A percentile compares a stretch with the other conserved stretches of the same genome.
Evolutionary conservation across 2,113 vertebrate species (phyloP).

Genomic region (Corythornis vintsioides): DNA sequence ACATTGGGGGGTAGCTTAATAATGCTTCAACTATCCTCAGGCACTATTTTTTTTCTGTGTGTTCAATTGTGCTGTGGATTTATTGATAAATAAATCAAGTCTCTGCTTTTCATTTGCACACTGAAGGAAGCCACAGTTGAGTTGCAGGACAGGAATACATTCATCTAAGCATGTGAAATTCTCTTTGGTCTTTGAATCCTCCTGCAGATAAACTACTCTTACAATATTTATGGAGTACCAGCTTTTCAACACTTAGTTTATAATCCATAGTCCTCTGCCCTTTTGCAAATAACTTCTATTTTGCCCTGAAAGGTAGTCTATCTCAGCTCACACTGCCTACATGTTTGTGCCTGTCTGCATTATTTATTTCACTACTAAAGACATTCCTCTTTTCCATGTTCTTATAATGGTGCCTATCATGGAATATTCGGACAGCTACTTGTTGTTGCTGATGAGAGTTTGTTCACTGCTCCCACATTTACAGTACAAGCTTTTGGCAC

Average conservation of each 20-base stretch:
- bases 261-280: slow-evolving; percentile 47
- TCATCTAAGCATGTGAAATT: slow-evolving; percentile 30
- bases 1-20: slow-evolving; percentile 21
- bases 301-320: slow-evolving; percentile 11
- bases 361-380: slow-evolving; percentile 1
- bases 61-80: slow-evolving; percentile 46
- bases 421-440: background rate
- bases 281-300: slow-evolving; percentile 60
- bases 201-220: slow-evolving; percentile 33
- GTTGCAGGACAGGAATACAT: slow-evolving; percentile 23
- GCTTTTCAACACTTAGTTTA: slow-evolving; percentile 52
- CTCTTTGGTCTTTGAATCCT: slow-evolving; percentile 32
- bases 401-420: background rate
- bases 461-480: background rate
- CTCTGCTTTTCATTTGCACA: slow-evolving; percentile 23
- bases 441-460: background rate
- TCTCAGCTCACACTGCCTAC: slow-evolving; percentile 21
- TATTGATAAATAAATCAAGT: slow-evolving; percentile 61
- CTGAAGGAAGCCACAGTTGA: slow-evolving; percentile 16
- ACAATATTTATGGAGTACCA: slow-evolving; percentile 44
- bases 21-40: slow-evolving; percentile 15
- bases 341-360: slow-evolving; percentile 4
- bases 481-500: background rate
- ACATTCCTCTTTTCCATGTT: background rate
- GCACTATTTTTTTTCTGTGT: background rate